Evolutionary conservation across 2,888 invertebrate species (phyloP), one percentile per base, ranked within the genome.

Genomic region (Acrocyrtus sp.): DNA sequence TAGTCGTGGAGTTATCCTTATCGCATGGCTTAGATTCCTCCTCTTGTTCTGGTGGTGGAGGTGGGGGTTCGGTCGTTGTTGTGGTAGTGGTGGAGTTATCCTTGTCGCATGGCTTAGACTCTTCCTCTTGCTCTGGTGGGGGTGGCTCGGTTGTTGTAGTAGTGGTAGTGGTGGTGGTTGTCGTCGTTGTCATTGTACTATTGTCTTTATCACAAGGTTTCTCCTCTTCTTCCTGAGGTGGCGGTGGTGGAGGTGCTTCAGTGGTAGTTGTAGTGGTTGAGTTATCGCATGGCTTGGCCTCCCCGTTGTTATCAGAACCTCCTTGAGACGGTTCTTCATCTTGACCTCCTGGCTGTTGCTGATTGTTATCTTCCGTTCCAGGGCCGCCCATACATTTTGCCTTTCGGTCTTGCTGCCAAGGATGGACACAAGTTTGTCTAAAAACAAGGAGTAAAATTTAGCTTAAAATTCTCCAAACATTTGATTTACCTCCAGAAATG

Each of bases 351-450:
- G n/a, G n/a, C n/a, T n/a, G n/a, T n/a, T n/a, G n/a, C 5, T 65
- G 3, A 22, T 56, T 62, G 5, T 43, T 29, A 17, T 39, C 48
- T 26, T 39, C 65, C 10, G 43, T 26, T 22, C 74, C 74, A 17
- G 62, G 61, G n/a, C 75, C 75, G 47, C 63, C 69, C 54, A 67
- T 57, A 60, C 79, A 79, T 48, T 74, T 74, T 0, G 75, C 74
- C 17, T 76, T 58, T 3, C 76, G 76, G 41, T 69, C 72, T 29
- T 78, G 65, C 27, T 77, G 77, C 76, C 77, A 79, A 3, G 79
- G 75, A 34, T 79, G 79, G 53, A 78, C 77, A 43, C 79, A 79
- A 47, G 79, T 74, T 10, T 39, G 39, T 22, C 73, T 74, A 27
- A 5, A 48, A 54, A 54, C n/a, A n/a, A n/a, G n/a, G n/a, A n/a